A percentile compares a stretch with the other conserved stretches of the same genome.
Conservation (phyloP, 2,113 vertebrate species). For the Nymphicus hollandicus region DNA sequence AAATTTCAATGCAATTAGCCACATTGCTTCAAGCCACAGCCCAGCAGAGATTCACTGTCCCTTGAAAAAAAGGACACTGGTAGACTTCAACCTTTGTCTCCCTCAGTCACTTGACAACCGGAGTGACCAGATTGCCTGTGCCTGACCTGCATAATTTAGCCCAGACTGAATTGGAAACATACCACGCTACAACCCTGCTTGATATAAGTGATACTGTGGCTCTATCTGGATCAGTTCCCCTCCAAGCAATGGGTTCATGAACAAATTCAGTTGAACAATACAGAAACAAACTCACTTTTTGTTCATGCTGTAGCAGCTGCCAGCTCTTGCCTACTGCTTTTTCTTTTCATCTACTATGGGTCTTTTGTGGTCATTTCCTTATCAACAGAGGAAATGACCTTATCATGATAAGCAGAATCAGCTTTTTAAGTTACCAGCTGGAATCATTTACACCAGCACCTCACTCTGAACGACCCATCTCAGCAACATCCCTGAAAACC, state of each 20-base stretch:
- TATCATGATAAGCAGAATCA: neutral
- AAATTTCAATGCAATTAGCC: slow-evolving; percentile 8
- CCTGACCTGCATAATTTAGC: neutral
- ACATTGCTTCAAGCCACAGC: neutral
- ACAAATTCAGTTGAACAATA: neutral
- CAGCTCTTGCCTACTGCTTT: neutral
- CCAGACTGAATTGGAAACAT: neutral
- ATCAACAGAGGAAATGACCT: neutral
- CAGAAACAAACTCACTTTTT: neutral
- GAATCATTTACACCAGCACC: neutral
- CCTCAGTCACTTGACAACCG: neutral
- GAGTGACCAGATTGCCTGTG: neutral
- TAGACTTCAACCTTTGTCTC: neutral
- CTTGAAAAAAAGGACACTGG: neutral
- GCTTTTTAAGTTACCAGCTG: neutral
- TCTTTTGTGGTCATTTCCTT: neutral
- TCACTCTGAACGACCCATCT: neutral
- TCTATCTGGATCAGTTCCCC: neutral
- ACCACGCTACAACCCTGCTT: neutral
- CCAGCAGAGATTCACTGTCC: neutral
- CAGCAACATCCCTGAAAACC: neutral
- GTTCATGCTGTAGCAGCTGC: neutral
- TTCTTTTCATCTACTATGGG: neutral
- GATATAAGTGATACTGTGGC: neutral
- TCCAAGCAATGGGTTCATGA: neutral